Percentiles rank a stretch among this genome's conserved stretches.
phyloP scores from a whole-genome alignment of 2,888 invertebrate genomes.

The Choristoneura rosaceana region DNA sequence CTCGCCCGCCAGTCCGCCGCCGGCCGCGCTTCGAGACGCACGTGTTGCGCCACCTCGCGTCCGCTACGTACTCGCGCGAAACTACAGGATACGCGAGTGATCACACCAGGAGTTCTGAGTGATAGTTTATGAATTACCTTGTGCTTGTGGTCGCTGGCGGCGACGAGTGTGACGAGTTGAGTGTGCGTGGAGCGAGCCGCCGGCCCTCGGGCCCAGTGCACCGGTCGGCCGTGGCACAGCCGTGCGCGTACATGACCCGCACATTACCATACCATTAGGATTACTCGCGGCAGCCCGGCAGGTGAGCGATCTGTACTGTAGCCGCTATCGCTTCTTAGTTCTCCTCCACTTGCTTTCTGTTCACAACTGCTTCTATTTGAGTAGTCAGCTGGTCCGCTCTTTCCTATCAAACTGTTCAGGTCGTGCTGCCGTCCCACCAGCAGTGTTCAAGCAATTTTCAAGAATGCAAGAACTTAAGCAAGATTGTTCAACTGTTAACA shows the following conservation, averaged over 20 bases:
- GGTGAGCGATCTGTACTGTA: constrained; percentile 23
- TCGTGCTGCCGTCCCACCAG: not conserved
- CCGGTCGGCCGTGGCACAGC: constrained; percentile 25
- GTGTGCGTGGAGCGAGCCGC: constrained; percentile 11
- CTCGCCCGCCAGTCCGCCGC: constrained; percentile 53
- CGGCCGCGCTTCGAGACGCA: constrained; percentile 48
- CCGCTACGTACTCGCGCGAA: constrained; percentile 58
- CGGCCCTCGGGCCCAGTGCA: constrained; percentile 3
- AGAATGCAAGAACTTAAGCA: not conserved
- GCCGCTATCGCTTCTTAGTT: constrained; percentile 26
- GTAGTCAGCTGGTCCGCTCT: constrained; percentile 33
- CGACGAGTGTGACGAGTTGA: constrained; percentile 27
- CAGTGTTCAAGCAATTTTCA: not conserved
- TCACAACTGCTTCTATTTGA: constrained; percentile 14
- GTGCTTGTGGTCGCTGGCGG: constrained; percentile 32
- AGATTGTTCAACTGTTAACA: not conserved
- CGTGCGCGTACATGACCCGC: constrained; percentile 26
- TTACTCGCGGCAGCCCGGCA: constrained; percentile 29
- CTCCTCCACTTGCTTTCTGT: constrained; percentile 12
- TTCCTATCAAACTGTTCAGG: constrained; percentile 7
- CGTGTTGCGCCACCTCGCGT: constrained; percentile 47
- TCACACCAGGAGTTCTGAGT: constrained; percentile 50
- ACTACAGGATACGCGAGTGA: constrained; percentile 52
- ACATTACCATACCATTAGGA: constrained; percentile 35
- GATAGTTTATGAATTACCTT: constrained; percentile 41